Percentiles rank a stretch among this genome's conserved stretches.
These are phyloP conservation scores for Myrmecophaga tridactyla DNA, from an alignment of 2,113 vertebrate genomes.

Conservation along the genomic window DNA sequence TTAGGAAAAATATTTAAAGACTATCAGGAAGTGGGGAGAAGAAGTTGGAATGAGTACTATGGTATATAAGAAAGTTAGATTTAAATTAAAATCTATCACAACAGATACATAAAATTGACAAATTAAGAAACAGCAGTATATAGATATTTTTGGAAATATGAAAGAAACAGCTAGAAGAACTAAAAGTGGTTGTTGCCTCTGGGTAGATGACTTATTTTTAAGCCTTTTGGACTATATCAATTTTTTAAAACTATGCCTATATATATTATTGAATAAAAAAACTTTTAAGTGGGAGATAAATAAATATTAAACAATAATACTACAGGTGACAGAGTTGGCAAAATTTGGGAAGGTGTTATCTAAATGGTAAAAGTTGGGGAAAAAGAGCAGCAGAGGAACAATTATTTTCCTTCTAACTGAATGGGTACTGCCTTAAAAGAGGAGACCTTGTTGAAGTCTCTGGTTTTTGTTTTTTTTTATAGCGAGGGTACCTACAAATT, in stretches of 20 bases:
- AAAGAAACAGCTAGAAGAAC: neutral
- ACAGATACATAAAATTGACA: neutral
- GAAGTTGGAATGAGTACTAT: neutral
- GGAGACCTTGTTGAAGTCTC: neutral
- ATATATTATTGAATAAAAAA: conserved; percentile 17
- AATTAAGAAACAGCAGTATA: conserved; percentile 33
- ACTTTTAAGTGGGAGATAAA: neutral
- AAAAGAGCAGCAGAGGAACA: neutral
- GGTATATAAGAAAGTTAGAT: neutral
- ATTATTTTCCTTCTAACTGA: neutral
- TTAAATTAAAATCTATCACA: neutral
- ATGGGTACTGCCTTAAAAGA: neutral
- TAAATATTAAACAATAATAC: neutral
- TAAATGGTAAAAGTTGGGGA: neutral
- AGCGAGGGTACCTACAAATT: neutral
- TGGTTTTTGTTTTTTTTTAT: too few relatives aligned
- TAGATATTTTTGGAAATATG: conserved; percentile 8
- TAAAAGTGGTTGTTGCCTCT: neutral
- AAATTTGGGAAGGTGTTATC: neutral
- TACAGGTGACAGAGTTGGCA: neutral
- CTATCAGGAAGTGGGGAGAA: neutral
- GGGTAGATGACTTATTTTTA: neutral
- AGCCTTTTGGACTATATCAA: neutral
- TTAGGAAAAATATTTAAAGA: neutral
- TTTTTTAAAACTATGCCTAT: neutral